These are phyloP conservation scores for Numenius arquata DNA, from an alignment of 2,113 vertebrate species.

Conservation along the genomic window DNA sequence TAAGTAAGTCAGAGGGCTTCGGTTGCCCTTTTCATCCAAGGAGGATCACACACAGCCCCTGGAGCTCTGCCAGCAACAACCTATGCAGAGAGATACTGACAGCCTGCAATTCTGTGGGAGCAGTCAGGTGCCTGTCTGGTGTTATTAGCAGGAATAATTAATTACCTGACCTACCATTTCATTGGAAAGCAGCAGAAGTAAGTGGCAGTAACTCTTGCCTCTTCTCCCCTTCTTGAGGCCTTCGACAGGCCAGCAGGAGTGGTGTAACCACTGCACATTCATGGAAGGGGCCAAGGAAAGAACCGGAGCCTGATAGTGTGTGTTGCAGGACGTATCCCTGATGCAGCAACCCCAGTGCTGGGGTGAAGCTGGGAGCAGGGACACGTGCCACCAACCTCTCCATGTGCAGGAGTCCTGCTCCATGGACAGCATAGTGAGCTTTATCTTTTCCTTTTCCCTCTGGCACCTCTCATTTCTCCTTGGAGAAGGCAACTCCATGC, in stretches of 20 bases:
- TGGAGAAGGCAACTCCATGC: not conserved
- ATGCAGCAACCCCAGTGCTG: not conserved
- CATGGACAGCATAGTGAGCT: not conserved
- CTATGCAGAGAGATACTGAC: not conserved
- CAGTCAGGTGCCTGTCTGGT: not conserved
- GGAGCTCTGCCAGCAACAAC: not conserved
- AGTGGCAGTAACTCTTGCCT: not conserved
- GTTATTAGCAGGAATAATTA: not conserved
- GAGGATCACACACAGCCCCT: not conserved
- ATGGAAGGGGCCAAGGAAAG: not conserved
- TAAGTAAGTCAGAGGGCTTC: not conserved
- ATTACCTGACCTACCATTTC: not conserved
- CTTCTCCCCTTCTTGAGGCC: not conserved
- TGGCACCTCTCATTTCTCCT: not conserved
- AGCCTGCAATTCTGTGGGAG: not conserved
- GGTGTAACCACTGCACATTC: not conserved
- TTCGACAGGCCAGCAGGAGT: fast-evolving
- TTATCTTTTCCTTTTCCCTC: not conserved
- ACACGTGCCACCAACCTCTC: not conserved
- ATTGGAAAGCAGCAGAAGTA: not conserved
- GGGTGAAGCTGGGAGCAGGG: not conserved
- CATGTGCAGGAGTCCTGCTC: not conserved
- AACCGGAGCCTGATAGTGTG: fast-evolving
- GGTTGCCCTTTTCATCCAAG: not conserved
- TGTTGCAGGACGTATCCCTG: not conserved